Base-by-base conservation (phyloP, 1,140 invertebrate genomes). In the Mesaphorura yosii region DNA sequence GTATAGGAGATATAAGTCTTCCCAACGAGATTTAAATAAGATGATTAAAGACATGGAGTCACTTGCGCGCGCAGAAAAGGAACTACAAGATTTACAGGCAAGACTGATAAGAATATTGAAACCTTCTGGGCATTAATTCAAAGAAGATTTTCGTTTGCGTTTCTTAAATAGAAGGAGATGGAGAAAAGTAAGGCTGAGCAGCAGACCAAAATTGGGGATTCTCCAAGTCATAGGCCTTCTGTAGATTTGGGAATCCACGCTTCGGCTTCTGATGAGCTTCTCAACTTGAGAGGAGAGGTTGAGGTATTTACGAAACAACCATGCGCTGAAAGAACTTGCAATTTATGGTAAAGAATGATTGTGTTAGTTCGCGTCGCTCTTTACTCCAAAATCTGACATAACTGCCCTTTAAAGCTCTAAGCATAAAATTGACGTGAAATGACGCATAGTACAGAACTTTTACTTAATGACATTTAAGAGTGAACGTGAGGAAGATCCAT, bases 1-100 rank as follows among this genome's bases (percentile, higher is more conserved):
- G 1, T 84, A 87, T 69, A 78, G 84, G 51, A 86, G 91, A 58
- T 88, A 90, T 66, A 86, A 88, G 65, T 83, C 80, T 63, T 89
- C 87, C 3, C 83, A 88, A 59, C 75, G 76, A 48, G 84, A 94
- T 66, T 72, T 95, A 29, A 78, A 79, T 47, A 80, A 86, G 52
- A 90, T 95, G 88, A 82, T 89, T 66, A 82, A 83, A 63, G 88
- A 95, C 64, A 88, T 95, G 85, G 90, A 94, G 64, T 83, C 83
- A 60, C 72, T 96, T 47, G 83, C 88, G 57, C 84, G 83, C 64
- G 89, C 90, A 4, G 90, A 95, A 70, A 75, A 86, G 55, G 83
- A 85, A 20, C 68, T 95, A 3, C 79, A 83, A 68, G 81, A 88
- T 66, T 74, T 93, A 67, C 87, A 93, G 71, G 82, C 83, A 69